Base-by-base conservation (phyloP, 2,113 vertebrate species). In the Xenus cinereus region DNA sequence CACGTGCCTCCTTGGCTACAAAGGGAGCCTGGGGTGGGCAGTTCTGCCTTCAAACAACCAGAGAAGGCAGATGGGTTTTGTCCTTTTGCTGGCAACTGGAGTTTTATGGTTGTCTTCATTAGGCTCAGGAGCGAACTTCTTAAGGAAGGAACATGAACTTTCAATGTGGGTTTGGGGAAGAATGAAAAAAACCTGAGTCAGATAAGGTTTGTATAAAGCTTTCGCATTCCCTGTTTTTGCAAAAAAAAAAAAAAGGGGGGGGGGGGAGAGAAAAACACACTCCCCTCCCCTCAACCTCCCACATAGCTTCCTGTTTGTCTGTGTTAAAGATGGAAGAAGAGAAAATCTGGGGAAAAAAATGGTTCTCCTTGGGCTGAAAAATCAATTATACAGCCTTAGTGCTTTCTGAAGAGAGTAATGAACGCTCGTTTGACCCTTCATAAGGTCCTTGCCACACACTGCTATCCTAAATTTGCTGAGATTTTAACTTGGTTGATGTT, bases 401-500 rank as follows among this genome's bases (percentile, higher is more conserved):
- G 37, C 18, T 83, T 69, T 68, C 50, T 78, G 32, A 56, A 30
- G 64, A 43, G 43, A 63, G 48, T 5, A 35, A 4, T 4, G 35
- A 27, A 23, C 11, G 22, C 22, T 45, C 12, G 6, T 46, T 46
- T 85, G 75, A 62, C 41, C 64, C 24, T 59, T 63, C 1, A 0
- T 32, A 35, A 57, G 33, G 24, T 91, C 23, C 26, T 18, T 26
- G 24, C 15, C 43, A 28, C 24, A 15, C 5, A 18, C 26, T 20
- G 9, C 62, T 73, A 4, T 8, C 30, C 14, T 28, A 21, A 78
- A 89, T 64, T 66, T 63, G 4, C 7, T 48, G 63, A 51, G 17
- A 24, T 48, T 66, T 66, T 28, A 21, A 37, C 0, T 3, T 27
- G 26, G 33, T 26, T 0, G 0, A 4, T 56, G 15, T 56, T 84